Base-by-base conservation (phyloP, 2,797 vertebrate genomes). In the Fistularia tabacaria region DNA sequence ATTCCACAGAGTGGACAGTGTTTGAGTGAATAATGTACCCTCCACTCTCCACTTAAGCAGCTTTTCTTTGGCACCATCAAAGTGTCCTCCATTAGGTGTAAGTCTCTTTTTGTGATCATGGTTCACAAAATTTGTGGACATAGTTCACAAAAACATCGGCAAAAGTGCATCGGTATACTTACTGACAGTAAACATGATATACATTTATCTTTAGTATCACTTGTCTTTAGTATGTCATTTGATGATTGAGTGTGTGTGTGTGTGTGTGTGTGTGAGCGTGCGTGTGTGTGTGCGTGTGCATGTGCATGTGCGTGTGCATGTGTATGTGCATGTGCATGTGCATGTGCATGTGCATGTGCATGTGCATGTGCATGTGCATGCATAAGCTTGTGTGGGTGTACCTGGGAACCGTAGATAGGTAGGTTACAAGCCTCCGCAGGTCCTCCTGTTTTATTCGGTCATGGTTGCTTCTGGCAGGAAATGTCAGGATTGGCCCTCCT, bases 361-460 rank as follows among this genome's bases (percentile, higher is more conserved):
- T 36, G 50, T 49, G 52, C 37, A 14, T 54, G 11, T 25, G 14
- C 36, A 41, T 13, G 8, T 49, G 13, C 13, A 10, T 45, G 10
- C 45, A 13, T 25, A 10, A 25, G 48, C 36, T 41, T 40, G 12
- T 9, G 46, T 51, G 53, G 58, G 14, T 41, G 6, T 73, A 99
- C 97, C 96, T 99, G 86, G 97, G 97, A 60, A 99, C 95, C 0
- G 95, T 97, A 57, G 96, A 96, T 88, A 99, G 92, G 88, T 98
- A 99, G 54, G 95, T 97, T 11, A 99, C 95, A 57, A 99, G 94
- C 86, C 92, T 93, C 84, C 93, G 90, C 79, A 99, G 90, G 73
- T 99, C 97, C 74, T 99, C 97, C 69, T 98, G 95, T 76, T 96
- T 95, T 97, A 98, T 98, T 93, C 96, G 93, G 91, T 99, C 97